These are phyloP conservation scores for Columba livia DNA, from an alignment of 2,113 vertebrate genomes.

Conservation along the genomic window DNA sequence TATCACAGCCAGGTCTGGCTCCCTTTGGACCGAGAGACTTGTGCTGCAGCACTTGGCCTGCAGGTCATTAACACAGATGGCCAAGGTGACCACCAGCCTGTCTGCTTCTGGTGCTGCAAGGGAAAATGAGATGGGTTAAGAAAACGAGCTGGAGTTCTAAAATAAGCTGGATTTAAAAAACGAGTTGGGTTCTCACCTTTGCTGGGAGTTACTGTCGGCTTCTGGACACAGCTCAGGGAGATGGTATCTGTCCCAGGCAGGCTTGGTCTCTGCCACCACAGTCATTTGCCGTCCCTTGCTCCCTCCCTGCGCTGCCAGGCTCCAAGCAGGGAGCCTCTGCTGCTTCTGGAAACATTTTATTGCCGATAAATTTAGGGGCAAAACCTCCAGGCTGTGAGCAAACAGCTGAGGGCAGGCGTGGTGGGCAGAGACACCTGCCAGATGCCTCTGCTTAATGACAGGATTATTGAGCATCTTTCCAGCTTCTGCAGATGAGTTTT, in stretches of 20 bases:
- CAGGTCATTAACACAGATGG: not conserved
- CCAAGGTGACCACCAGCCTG: not conserved
- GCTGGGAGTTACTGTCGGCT: not conserved
- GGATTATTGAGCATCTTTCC: not conserved
- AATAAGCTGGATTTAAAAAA: not conserved
- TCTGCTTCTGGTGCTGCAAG: not conserved
- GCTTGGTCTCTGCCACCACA: not conserved
- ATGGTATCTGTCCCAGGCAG: not conserved
- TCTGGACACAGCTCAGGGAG: not conserved
- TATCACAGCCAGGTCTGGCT: not conserved
- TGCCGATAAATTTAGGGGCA: slow-evolving; percentile 53
- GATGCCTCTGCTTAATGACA: not conserved
- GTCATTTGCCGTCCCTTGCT: slow-evolving; percentile 47
- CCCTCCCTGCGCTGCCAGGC: not conserved
- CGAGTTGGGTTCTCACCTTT: not conserved
- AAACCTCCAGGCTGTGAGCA: not conserved
- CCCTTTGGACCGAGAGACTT: not conserved
- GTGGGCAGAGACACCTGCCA: not conserved
- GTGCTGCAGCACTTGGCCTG: not conserved
- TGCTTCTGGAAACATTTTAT: slow-evolving; percentile 71
- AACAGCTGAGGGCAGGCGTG: too few relatives aligned
- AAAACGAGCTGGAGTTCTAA: not conserved
- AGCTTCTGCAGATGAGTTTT: not conserved
- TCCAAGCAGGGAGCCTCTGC: not conserved
- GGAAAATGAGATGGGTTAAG: not conserved